Evolutionary conservation across 2,113 vertebrate genomes (phyloP), one percentile per base, ranked within the genome.

Genomic region (Felis catus): DNA sequence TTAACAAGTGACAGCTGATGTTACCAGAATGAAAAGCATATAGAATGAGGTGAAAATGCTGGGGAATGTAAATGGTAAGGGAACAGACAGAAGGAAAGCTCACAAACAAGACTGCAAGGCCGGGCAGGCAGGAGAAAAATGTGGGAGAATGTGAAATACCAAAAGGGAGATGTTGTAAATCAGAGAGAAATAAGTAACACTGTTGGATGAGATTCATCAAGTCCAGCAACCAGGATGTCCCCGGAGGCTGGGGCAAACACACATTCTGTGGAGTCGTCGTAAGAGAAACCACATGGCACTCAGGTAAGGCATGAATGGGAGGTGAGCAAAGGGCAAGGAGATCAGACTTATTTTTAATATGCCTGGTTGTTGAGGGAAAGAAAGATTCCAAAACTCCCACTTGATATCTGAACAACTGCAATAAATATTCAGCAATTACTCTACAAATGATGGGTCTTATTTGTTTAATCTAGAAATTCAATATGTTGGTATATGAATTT

Each of bases 371-470:
- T 91, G 83, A 91, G 79, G 27, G 89, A 36, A 83, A 68, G 80
- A 79, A 78, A 16, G 74, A 19, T 11, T 82, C 33, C 9, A 36
- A 81, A 79, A 88, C 21, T 74, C 81, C 21, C 16, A 73, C 58
- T 81, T 53, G n/a, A 55, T 73, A 84, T 23, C 68, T 93, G 90
- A 87, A 92, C 86, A 95, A 41, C 3, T 51, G 51, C 19, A 87
- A 85, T 93, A 93, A 58, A 89, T 66, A 85, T 48, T 73, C 39
- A 92, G 92, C 18, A 86, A n/a, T 66, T 73, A 80, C 12, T 87
- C 88, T 88, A 70, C 18, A 92, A 89, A 79, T 68, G 21, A 39
- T 31, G 55, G 5, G 25, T 84, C 29, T 79, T 71, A 65, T 33
- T 90, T 80, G 7, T 39, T 82, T 53, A 86, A 70, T 41, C 48